Base-by-base conservation (phyloP, 2,888 invertebrate genomes). In the Schizaphis graminum region DNA sequence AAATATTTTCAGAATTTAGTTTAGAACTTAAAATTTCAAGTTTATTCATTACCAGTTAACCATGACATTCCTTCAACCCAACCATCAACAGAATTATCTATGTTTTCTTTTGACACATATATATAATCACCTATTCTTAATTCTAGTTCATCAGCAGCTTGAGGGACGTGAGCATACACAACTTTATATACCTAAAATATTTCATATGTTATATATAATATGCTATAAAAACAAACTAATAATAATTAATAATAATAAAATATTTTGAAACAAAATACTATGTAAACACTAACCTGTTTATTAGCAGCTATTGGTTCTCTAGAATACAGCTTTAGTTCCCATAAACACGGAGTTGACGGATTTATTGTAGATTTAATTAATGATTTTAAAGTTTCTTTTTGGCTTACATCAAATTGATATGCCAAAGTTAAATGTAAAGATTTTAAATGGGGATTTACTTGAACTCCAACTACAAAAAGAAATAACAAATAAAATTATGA, bases 271-370 rank as follows among this genome's bases (percentile, higher is more conserved):
- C 7, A 88, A 89, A 21, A 77, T 35, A 35, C 21, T 35, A 77
- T 67, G 7, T 77, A n/a, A 67, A 35, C 53, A 93, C 91, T 94
- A 95, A 97, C 97, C 96, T 97, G 97, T 96, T 97, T 97, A 92
- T 97, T 97, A 95, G 97, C 97, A 95, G 98, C 97, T 95, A 98
- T 96, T 24, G 97, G 96, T 96, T 99, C 98, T 95, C 98, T 96
- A 0, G 99, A 99, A 96, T 98, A 99, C 11, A 99, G 96, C 94
- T 98, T 96, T 87, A 99, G 96, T 96, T 99, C 98, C 99, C 99
- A 99, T 95, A 97, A 97, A 49, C 97, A 97, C 85, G 97, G 96
- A 87, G 97, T 97, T 91, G 96, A 96, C 1, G 97, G 97, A 95
- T 97, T 97, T 95, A 99, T 96, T 92, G 97, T 97, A 4, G 94